Percentiles rank a stretch among this genome's conserved stretches.
These are phyloP conservation scores for Emys orbicularis DNA, from an alignment of 2,797 vertebrate genomes.

Conservation along the genomic window DNA sequence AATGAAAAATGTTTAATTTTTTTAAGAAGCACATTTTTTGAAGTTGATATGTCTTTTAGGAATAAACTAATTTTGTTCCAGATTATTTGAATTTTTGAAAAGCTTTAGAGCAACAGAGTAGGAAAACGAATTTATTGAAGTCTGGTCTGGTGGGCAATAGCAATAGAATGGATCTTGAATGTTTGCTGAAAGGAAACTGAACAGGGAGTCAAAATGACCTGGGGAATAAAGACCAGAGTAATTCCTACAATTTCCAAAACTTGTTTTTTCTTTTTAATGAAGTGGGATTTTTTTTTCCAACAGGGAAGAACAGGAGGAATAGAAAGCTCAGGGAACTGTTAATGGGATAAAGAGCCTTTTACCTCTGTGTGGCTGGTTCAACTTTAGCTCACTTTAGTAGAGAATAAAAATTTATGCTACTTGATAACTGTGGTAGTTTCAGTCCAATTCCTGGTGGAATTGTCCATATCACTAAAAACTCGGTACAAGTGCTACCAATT, in stretches of 20 bases:
- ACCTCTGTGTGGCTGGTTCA: rapidly evolving
- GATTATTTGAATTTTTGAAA: not conserved
- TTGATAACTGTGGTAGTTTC: rapidly evolving
- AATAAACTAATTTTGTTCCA: rapidly evolving
- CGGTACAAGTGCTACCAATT: not conserved
- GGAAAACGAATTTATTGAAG: not conserved
- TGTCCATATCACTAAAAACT: rapidly evolving
- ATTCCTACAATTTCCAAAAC: not conserved
- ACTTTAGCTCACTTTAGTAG: not conserved
- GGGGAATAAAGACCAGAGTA: not conserved
- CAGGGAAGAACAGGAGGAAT: rapidly evolving
- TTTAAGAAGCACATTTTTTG: rapidly evolving
- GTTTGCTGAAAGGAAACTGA: not conserved
- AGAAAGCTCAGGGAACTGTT: not conserved
- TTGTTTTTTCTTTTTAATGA: not conserved
- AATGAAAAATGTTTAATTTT: rapidly evolving
- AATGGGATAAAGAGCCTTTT: not conserved
- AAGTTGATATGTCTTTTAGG: not conserved
- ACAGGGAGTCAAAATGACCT: not conserved
- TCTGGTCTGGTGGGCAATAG: not conserved
- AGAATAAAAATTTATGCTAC: not conserved
- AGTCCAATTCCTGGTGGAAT: not conserved
- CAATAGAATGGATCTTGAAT: not conserved
- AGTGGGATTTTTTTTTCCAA: rapidly evolving
- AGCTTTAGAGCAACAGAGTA: not conserved